phyloP scores from a whole-genome alignment of 1,140 invertebrate genomes.

The Caerostris extrusa region DNA sequence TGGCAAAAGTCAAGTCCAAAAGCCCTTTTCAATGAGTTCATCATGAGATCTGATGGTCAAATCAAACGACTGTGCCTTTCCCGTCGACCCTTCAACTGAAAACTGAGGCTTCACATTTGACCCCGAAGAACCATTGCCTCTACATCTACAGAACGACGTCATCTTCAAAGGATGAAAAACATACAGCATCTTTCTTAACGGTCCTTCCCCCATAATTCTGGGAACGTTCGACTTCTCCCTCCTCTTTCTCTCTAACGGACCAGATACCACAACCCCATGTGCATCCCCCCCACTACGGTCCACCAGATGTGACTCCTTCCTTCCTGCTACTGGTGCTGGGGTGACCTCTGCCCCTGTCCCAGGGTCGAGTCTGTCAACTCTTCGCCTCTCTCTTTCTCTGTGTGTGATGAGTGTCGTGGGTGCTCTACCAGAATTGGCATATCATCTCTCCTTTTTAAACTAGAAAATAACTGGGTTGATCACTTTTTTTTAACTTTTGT shows the following conservation, averaged over 20 bases:
- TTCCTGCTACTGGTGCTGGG: slow-evolving; percentile 38
- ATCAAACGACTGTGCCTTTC: neutral
- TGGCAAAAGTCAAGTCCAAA: neutral
- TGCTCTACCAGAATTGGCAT: slow-evolving; percentile 55
- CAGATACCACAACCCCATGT: slow-evolving; percentile 32
- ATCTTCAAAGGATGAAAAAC: slow-evolving; percentile 60
- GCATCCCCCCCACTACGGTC: neutral
- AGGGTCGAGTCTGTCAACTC: slow-evolving; percentile 69
- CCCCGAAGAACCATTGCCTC: neutral
- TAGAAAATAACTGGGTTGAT: too few species aligned
- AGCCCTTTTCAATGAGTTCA: slow-evolving; percentile 7
- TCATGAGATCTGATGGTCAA: neutral
- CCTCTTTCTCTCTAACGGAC: slow-evolving; percentile 34
- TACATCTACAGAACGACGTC: slow-evolving; percentile 59
- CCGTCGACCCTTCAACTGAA: neutral
- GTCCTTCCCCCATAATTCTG: slow-evolving; percentile 53
- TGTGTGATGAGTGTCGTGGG: neutral
- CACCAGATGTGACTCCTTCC: slow-evolving; percentile 49
- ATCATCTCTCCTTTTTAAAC: neutral
- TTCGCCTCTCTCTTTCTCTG: neutral
- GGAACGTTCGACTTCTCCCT: neutral
- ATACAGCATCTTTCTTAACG: slow-evolving; percentile 70
- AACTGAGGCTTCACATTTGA: slow-evolving; percentile 1
- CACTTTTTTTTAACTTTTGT: too few species aligned
- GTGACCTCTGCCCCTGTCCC: slow-evolving; percentile 67